Evolutionary conservation across 1,140 invertebrate species (phyloP).

Genomic region (Drosophila melanica): DNA sequence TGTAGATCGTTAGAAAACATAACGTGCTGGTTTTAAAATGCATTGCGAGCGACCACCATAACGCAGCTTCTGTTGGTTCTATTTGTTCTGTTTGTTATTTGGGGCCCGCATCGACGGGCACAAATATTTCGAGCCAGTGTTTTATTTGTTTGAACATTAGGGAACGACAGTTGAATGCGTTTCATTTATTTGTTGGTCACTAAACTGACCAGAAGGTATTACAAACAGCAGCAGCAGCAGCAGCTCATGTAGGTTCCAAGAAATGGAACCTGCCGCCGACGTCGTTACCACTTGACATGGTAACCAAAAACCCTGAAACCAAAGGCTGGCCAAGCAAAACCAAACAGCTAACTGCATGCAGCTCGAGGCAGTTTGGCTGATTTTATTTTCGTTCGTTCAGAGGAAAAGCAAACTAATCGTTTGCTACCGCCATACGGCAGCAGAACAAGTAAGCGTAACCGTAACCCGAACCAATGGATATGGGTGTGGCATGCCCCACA

Average conservation of each 20-base stretch:
- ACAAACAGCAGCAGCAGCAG: constrained; percentile 22
- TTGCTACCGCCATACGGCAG: constrained; percentile 53
- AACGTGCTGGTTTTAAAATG: constrained; percentile 7
- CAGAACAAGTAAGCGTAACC: constrained; percentile 55
- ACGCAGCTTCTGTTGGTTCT: constrained; percentile 9
- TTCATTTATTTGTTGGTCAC: constrained; percentile 45
- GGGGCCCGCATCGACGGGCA: constrained; percentile 30
- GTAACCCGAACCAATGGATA: constrained; percentile 41
- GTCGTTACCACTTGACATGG: constrained; percentile 64
- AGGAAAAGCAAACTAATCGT: constrained; percentile 70
- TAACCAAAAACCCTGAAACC: constrained; percentile 71
- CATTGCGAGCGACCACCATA: constrained; percentile 13
- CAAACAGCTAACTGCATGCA: constrained; percentile 38
- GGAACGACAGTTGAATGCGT: constrained; percentile 23
- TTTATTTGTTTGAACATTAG: constrained; percentile 56
- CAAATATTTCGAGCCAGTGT: constrained; percentile 25
- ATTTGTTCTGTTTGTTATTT: constrained; percentile 27
- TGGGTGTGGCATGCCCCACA: constrained; percentile 19
- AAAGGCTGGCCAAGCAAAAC: constrained; percentile 54
- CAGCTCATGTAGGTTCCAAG: constrained; percentile 52
- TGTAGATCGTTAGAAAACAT: neutral
- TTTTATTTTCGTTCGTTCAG: constrained; percentile 34
- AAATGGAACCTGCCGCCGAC: constrained; percentile 47
- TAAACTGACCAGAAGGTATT: constrained; percentile 32
- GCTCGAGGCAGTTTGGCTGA: neutral